Evolutionary conservation across 2,797 vertebrate genomes (phyloP).

Genomic region (Thaleichthys pacificus): DNA sequence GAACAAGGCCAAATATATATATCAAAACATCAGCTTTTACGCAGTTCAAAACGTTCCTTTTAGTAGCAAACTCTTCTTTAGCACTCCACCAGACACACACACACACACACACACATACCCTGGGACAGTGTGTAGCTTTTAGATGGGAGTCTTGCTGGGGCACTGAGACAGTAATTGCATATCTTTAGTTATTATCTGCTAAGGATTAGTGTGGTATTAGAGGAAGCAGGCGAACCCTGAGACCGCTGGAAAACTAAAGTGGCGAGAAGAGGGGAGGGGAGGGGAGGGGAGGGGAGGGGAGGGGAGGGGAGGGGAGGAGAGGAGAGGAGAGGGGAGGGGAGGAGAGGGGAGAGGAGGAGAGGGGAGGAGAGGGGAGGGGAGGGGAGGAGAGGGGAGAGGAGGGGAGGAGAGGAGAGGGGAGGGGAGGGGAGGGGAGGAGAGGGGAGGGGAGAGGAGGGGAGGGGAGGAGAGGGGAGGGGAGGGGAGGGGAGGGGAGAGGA

Average conservation of each 20-base stretch:
- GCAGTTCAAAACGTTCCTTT: neutral
- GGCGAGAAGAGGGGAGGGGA: slow-evolving; percentile 15
- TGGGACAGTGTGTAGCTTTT: slow-evolving; percentile 27
- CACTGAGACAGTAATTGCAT: slow-evolving; percentile 58
- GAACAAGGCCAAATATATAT: neutral
- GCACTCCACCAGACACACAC: slow-evolving; percentile 15
- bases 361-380: neutral
- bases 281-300: slow-evolving; percentile 34
- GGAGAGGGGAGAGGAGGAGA: slow-evolving; percentile 32
- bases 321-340: neutral
- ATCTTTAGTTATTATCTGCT: slow-evolving; percentile 50
- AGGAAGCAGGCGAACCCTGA: slow-evolving; percentile 48
- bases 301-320: neutral
- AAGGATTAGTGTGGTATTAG: slow-evolving; percentile 51
- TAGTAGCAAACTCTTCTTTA: neutral
- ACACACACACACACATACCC: slow-evolving; percentile 7
- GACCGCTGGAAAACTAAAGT: slow-evolving; percentile 8
- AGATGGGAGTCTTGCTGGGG: slow-evolving; percentile 43
- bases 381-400: neutral
- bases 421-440: neutral
- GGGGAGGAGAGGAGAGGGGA: neutral
- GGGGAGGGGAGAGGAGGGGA: slow-evolving; percentile 2
- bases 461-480: slow-evolving; percentile 36
- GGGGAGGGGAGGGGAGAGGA: neutral
- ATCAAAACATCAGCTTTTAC: neutral